These are phyloP conservation scores for Neodiprion fabricii DNA, from an alignment of 1,140 invertebrate species.

Conservation along the genomic window DNA sequence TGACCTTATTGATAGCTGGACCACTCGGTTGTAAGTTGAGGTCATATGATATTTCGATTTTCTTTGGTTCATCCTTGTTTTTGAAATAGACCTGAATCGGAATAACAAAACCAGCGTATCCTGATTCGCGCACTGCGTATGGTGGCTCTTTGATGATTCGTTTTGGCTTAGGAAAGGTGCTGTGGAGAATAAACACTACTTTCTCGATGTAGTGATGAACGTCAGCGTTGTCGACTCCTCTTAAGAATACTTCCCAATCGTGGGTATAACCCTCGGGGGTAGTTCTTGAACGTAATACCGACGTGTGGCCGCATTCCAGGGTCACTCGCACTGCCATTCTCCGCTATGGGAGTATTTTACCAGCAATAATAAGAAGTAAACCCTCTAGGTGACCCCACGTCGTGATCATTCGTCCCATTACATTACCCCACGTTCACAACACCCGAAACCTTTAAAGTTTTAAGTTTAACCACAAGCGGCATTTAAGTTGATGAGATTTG, in stretches of 20 bases:
- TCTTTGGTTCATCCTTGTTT: conserved; percentile 91
- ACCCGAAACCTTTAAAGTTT: not conserved
- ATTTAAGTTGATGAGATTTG: not conserved
- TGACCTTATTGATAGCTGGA: conserved; percentile 70
- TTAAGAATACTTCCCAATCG: conserved; percentile 97
- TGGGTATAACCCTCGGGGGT: conserved; percentile 93
- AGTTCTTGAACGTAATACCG: conserved; percentile 76
- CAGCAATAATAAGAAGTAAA: not conserved
- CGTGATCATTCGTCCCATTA: not conserved
- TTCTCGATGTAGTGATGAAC: conserved; percentile 94
- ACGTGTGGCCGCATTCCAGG: conserved; percentile 91
- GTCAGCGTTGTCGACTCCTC: conserved; percentile 82
- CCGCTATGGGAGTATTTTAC: conserved; percentile 24
- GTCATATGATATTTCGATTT: conserved; percentile 87
- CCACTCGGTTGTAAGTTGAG: conserved; percentile 79
- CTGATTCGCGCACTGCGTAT: conserved; percentile 89
- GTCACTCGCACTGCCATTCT: conserved; percentile 82
- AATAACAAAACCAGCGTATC: conserved; percentile 92
- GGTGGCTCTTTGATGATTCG: conserved; percentile 90
- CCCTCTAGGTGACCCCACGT: conserved; percentile 3
- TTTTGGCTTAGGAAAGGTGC: conserved; percentile 90
- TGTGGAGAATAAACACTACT: conserved; percentile 92
- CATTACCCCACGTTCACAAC: not conserved
- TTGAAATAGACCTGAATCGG: conserved; percentile 91
- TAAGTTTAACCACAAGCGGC: not conserved